phyloP scores from a whole-genome alignment of 2,113 vertebrate species.

The Nyctereutes procyonoides region DNA sequence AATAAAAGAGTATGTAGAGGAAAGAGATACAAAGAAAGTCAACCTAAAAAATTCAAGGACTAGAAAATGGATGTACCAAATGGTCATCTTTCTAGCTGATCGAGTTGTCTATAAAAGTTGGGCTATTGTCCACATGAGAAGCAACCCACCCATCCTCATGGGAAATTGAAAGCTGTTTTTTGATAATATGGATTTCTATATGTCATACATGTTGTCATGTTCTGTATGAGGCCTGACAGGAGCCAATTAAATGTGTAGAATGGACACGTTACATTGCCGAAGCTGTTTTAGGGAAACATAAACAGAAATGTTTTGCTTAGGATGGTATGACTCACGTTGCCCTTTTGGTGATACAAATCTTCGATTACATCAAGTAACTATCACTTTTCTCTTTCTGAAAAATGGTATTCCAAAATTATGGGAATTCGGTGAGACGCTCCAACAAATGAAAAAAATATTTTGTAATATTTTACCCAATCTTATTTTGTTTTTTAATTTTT shows the following conservation, averaged over 20 bases:
- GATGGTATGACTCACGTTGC: neutral
- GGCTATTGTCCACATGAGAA: constrained; percentile 34
- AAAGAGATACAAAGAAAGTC: constrained; percentile 58
- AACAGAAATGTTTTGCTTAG: neutral
- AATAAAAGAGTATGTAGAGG: constrained; percentile 84
- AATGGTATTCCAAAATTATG: neutral
- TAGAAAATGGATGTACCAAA: neutral
- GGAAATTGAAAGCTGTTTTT: constrained; percentile 57
- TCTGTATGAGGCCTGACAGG: constrained; percentile 37
- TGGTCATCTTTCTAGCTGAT: constrained; percentile 15
- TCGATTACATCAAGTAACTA: neutral
- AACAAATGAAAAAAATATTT: neutral
- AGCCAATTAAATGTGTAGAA: constrained; percentile 26
- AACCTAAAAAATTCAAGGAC: constrained; percentile 38
- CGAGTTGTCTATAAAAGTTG: neutral
- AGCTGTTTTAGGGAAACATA: neutral
- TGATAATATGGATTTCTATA: constrained; percentile 3
- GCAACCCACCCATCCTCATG: neutral
- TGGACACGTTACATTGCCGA: neutral
- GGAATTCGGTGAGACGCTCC: neutral
- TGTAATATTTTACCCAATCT: neutral
- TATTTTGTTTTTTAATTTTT: neutral
- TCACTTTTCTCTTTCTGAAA: neutral
- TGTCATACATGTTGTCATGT: neutral
- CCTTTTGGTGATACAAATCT: neutral